These are phyloP conservation scores for Automeris io DNA, from an alignment of 2,888 invertebrate species.

Conservation along the genomic window DNA sequence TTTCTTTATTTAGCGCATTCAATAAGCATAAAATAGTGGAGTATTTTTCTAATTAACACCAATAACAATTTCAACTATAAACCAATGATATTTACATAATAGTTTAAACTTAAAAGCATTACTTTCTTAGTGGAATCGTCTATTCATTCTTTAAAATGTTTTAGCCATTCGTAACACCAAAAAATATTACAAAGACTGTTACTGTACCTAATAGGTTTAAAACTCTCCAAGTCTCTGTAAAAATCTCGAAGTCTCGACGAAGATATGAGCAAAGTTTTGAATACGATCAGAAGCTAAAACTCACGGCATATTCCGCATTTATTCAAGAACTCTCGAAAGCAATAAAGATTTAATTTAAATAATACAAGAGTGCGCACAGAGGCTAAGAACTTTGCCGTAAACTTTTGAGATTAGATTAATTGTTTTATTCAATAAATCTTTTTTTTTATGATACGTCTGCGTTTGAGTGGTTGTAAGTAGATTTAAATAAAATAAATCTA, in stretches of 20 bases:
- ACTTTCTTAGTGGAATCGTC: too few species aligned
- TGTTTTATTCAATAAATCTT: not conserved
- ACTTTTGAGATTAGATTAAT: not conserved
- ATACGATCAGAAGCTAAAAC: conserved; percentile 14
- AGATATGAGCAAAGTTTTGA: conserved; percentile 22
- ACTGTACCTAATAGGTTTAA: conserved; percentile 15
- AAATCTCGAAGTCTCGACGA: conserved; percentile 14
- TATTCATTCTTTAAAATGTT: too few species aligned
- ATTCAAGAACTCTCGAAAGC: conserved; percentile 10
- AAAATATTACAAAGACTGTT: conserved; percentile 5
- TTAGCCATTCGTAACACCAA: too few species aligned
- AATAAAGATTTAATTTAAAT: conserved; percentile 14
- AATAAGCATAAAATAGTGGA: too few species aligned
- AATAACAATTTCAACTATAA: too few species aligned
- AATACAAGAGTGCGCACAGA: conserved; percentile 7
- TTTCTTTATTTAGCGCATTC: too few species aligned
- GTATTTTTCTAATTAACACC: too few species aligned
- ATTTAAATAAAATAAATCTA: too few species aligned
- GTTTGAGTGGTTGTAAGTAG: not conserved
- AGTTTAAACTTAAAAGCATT: too few species aligned
- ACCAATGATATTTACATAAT: too few species aligned
- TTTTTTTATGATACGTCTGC: not conserved
- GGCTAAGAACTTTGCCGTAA: not conserved
- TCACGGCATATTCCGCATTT: conserved; percentile 9
- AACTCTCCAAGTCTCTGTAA: conserved; percentile 16